Percentiles rank a stretch among this genome's conserved stretches.
phyloP scores from a whole-genome alignment of 1,140 invertebrate genomes.

The Microvelia longipes region DNA sequence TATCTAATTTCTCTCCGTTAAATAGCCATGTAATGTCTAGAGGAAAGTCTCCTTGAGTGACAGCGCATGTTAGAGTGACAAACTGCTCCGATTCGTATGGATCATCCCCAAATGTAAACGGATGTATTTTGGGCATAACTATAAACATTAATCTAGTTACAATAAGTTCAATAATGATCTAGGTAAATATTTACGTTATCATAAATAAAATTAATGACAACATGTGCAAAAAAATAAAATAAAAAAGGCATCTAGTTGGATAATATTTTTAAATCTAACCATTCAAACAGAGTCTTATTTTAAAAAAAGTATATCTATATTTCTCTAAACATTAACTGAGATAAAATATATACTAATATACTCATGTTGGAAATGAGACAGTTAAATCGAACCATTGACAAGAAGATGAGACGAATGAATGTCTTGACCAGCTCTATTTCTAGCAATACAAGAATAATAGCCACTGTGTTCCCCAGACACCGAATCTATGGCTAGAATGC shows the following conservation, averaged over 20 bases:
- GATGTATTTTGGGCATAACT: slow-evolving; percentile 54
- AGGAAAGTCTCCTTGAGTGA: slow-evolving; percentile 54
- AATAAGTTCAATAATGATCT: not conserved
- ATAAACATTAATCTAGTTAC: not conserved
- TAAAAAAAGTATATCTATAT: too few relatives aligned
- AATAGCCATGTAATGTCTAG: slow-evolving; percentile 50
- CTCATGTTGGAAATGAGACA: too few relatives aligned
- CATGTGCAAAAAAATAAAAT: too few relatives aligned
- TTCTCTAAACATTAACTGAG: too few relatives aligned
- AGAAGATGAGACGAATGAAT: slow-evolving; percentile 19
- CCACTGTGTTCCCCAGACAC: slow-evolving; percentile 39
- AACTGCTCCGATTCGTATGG: slow-evolving; percentile 29
- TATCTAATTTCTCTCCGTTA: slow-evolving; percentile 29
- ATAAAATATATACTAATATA: too few relatives aligned
- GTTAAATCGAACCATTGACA: slow-evolving; percentile 23
- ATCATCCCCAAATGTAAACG: slow-evolving; percentile 51
- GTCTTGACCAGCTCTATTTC: slow-evolving; percentile 47
- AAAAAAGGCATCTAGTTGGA: too few relatives aligned
- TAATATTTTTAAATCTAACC: too few relatives aligned
- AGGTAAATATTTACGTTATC: not conserved
- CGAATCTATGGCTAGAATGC: slow-evolving; percentile 29
- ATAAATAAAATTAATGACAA: not conserved
- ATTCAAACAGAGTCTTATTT: too few relatives aligned
- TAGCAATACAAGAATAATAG: slow-evolving; percentile 44
- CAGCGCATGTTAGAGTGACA: slow-evolving; percentile 45